Base-by-base conservation (phyloP, 2,888 invertebrate genomes). In the Meiosimyza decipiens region DNA sequence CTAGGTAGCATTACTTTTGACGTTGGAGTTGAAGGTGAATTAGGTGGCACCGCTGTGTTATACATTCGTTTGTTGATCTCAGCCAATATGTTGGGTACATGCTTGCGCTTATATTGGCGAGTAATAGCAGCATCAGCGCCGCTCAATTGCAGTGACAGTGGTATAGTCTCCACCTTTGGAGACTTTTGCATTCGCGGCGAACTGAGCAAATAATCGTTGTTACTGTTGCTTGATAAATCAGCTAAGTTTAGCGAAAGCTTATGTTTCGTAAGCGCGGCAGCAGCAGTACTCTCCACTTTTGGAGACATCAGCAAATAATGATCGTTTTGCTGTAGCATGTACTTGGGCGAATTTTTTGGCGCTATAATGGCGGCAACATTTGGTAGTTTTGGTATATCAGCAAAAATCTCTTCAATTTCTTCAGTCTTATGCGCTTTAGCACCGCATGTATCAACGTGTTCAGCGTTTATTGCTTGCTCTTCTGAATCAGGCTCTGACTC, bases 331-430 rank as follows among this genome's bases (percentile, higher is more conserved):
- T 64, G 55, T 16, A 54, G 70, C 11, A 62, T 73, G 40, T 72
- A 78, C 65, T 79, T 80, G 47, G 70, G 63, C 6, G 77, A 71
- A 33, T 77, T 78, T 74, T 90, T 92, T 0, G 92, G 92, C 74
- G 91, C 92, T 73, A 93, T 91, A 71, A 93, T 92, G 83, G 92
- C 92, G 57, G 92, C 92, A 75, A 93, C 93, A 86, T 92, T 92
- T 54, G 93, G 92, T 82, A 93, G 89, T 87, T 91, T 92, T 75
- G 93, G 93, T 84, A 93, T 92, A 82, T 92, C 92, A 74, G 86
- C 85, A 75, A 87, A 86, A 77, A 86, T 85, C 79, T 87, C 86
- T 78, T 85, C 84, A 75, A 84, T 84, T 79, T 86, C 85, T 74
- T 84, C 83, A 83, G 85, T 86, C 84, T 84, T 86, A 77, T 82